Evolutionary conservation across 2,797 vertebrate species (phyloP).

Genomic region (Sebastes wilsoni): DNA sequence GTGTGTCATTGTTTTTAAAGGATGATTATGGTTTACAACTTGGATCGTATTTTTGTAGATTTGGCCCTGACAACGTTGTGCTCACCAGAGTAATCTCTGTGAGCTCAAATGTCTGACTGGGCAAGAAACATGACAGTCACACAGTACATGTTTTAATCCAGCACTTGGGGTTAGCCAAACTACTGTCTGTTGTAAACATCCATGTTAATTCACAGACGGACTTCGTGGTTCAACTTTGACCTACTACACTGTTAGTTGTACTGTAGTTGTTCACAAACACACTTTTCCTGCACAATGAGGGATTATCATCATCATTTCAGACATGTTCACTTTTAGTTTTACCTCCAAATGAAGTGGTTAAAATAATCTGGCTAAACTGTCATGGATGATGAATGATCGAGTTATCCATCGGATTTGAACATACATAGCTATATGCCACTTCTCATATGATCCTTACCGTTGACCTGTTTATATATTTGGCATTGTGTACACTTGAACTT

Average conservation of each 20-base stretch:
- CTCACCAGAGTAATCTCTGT: neutral
- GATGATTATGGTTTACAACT: neutral
- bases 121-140: neutral
- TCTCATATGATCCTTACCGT: neutral
- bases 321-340: neutral
- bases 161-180: neutral
- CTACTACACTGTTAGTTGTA: neutral
- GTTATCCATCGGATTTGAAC: neutral
- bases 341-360: neutral
- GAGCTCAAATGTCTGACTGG: neutral
- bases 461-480: neutral
- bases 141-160: neutral
- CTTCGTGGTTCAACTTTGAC: neutral
- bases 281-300: neutral
- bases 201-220: neutral
- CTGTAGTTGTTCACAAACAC: neutral
- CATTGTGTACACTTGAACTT: neutral
- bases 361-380: no score
- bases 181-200: neutral
- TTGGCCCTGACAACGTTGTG: neutral
- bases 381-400: neutral
- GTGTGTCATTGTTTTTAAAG: conserved; percentile 1
- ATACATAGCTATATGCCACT: neutral
- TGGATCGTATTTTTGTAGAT: neutral
- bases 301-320: neutral